phyloP scores from a whole-genome alignment of 2,797 vertebrate species.

The Clarias laeviceps region DNA sequence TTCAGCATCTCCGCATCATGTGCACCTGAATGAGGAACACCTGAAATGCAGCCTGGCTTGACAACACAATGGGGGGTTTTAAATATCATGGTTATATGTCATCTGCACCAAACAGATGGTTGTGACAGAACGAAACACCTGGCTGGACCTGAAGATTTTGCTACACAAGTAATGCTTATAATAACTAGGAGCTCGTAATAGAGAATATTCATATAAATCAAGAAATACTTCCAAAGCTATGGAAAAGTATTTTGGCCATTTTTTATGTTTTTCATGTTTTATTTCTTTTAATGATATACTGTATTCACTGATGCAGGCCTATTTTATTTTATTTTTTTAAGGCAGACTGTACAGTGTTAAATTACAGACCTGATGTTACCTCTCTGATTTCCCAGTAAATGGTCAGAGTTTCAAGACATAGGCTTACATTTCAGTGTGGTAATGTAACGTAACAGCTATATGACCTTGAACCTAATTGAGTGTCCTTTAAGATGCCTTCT shows the following conservation, averaged over 20 bases:
- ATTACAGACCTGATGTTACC: slow-evolving; percentile 34
- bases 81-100: slow-evolving; percentile 62
- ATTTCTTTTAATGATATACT: neutral
- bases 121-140: slow-evolving; percentile 46
- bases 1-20: slow-evolving; percentile 76
- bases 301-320: slow-evolving; percentile 8
- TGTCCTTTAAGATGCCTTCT: neutral
- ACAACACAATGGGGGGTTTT: slow-evolving; percentile 63
- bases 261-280: neutral
- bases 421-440: slow-evolving; percentile 47
- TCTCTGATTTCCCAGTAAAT: neutral
- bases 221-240: neutral
- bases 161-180: slow-evolving; percentile 13
- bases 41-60: slow-evolving; percentile 66
- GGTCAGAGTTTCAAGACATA: slow-evolving; percentile 36
- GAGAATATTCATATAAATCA: neutral
- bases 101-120: slow-evolving; percentile 66
- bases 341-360: slow-evolving; percentile 35
- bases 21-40: slow-evolving; percentile 72
- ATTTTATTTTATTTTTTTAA: neutral
- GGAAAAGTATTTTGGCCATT: neutral
- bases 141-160: slow-evolving; percentile 36
- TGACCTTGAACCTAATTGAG: neutral
- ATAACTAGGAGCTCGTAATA: neutral
- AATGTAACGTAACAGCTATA: slow-evolving; percentile 33